A percentile compares a stretch with the other conserved stretches of the same genome.
Conservation (phyloP, 1,140 invertebrate genomes). For the Drosophila repleta region DNA sequence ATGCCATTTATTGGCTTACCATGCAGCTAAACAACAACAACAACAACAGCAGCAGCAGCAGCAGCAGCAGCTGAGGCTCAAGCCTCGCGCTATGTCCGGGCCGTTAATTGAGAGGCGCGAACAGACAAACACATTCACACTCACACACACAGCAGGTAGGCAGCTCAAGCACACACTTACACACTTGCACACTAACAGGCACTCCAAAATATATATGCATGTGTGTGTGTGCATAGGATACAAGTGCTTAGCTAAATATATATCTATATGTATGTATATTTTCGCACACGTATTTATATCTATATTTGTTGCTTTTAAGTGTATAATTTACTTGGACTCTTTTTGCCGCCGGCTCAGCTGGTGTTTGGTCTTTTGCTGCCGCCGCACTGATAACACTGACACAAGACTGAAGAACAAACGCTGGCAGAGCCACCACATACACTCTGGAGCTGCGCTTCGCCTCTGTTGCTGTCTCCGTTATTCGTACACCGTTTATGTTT, state of each 20-base stretch:
- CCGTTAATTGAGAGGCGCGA: conserved; percentile 42
- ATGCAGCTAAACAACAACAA: conserved; percentile 31
- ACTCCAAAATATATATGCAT: conserved; percentile 4
- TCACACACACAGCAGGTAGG: conserved; percentile 8
- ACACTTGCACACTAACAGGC: conserved; percentile 12
- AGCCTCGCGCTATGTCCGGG: conserved; percentile 12
- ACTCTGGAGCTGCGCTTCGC: conserved; percentile 20
- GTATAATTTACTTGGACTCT: conserved; percentile 35
- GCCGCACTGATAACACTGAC: conserved; percentile 52
- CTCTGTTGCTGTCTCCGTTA: conserved; percentile 1
- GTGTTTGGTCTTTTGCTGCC: conserved; percentile 20
- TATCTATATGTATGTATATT: too few species aligned
- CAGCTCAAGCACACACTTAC: conserved; percentile 15
- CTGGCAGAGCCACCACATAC: conserved; percentile 15
- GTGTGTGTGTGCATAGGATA: conserved; percentile 4
- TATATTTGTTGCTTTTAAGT: conserved; percentile 27
- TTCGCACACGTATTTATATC: conserved; percentile 8
- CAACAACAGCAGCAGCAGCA: conserved; percentile 25
- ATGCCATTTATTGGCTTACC: conserved; percentile 69
- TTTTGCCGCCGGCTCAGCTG: conserved; percentile 36
- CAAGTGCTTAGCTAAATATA: conserved; percentile 34
- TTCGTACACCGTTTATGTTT: conserved; percentile 28
- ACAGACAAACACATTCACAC: conserved; percentile 19
- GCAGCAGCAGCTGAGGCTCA: conserved; percentile 21
- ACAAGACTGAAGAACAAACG: conserved; percentile 39